Percentiles rank a stretch among this genome's conserved stretches.
Evolutionary conservation across 2,113 vertebrate species (phyloP).

Genomic region (Dicrurus megarhynchus): DNA sequence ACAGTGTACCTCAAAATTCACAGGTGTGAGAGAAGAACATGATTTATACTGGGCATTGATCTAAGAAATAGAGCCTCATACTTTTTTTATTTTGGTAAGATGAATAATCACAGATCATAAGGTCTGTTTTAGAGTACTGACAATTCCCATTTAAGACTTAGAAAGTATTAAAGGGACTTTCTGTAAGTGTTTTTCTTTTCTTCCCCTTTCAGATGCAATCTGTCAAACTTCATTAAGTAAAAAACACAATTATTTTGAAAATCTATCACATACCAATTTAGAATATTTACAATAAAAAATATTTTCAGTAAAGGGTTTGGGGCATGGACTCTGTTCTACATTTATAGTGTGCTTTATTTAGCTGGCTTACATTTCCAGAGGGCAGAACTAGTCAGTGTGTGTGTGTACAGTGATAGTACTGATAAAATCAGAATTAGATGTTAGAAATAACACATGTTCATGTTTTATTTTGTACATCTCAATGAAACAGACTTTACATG

Average conservation of each 20-base stretch:
- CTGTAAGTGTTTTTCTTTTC: not conserved
- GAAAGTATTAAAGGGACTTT: not conserved
- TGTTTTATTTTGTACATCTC: not conserved
- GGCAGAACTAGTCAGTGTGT: not conserved
- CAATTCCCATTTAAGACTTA: not conserved
- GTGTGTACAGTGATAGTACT: not conserved
- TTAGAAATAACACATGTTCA: not conserved
- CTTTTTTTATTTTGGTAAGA: not conserved
- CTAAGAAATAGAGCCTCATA: not conserved
- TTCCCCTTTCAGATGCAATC: not conserved
- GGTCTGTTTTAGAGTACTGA: not conserved
- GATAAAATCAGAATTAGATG: not conserved
- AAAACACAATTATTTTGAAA: not conserved
- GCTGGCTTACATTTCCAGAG: not conserved
- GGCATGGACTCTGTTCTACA: not conserved
- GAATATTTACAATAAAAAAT: not conserved
- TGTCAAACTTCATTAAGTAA: conserved; percentile 10
- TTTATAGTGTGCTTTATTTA: not conserved
- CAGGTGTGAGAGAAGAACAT: not conserved
- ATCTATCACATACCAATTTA: not conserved
- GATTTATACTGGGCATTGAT: not conserved
- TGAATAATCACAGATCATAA: not conserved
- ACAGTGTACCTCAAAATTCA: not conserved
- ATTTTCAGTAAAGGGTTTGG: not conserved
- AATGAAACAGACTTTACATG: not conserved